phyloP scores from a whole-genome alignment of 2,888 invertebrate species.

The Deroplatys truncata region DNA sequence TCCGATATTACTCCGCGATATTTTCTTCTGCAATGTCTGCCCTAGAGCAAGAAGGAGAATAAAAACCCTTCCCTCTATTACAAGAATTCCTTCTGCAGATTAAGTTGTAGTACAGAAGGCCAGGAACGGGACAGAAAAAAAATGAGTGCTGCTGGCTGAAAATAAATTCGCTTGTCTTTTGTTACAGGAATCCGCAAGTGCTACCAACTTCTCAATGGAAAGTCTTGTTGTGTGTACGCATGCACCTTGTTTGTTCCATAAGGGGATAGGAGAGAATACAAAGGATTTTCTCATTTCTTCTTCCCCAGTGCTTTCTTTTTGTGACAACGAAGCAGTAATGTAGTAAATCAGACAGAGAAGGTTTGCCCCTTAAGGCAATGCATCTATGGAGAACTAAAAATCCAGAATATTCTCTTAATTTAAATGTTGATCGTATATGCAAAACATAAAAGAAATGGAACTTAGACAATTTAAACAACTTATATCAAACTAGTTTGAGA shows the following conservation, averaged over 20 bases:
- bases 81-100: constrained; percentile 4
- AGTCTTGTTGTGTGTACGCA: background rate
- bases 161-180: background rate
- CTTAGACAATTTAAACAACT: too few relatives aligned
- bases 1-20: background rate
- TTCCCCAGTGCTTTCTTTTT: background rate
- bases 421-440: too few relatives aligned
- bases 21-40: background rate
- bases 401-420: too few relatives aligned
- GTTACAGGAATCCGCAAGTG: background rate
- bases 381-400: too few relatives aligned
- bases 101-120: background rate
- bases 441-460: too few relatives aligned
- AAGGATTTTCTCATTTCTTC: background rate
- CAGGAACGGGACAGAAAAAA: background rate
- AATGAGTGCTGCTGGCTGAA: background rate
- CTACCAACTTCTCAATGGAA: background rate
- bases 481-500: too few relatives aligned
- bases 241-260: background rate
- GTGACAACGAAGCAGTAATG: background rate
- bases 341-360: background rate
- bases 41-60: background rate
- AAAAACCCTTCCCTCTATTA: background rate
- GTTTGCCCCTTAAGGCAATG: background rate
- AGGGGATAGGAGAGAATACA: background rate